phyloP scores from a whole-genome alignment of 1,140 invertebrate species.

The Melanaphis sacchari region DNA sequence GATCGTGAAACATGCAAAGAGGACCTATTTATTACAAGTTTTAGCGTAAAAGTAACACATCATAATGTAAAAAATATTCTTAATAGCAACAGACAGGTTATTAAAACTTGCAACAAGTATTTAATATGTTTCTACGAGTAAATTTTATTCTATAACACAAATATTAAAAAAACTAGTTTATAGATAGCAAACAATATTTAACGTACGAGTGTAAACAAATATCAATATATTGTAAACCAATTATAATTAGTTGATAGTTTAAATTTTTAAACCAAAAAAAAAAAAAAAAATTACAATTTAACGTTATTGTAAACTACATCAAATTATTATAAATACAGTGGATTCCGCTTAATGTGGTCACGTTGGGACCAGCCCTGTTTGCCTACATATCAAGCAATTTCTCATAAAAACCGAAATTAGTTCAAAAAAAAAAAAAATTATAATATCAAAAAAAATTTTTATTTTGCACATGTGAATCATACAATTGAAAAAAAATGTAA shows the following conservation, averaged over 20 bases:
- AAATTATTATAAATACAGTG: not conserved
- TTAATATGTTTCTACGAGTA: not conserved
- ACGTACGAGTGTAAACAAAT: not conserved
- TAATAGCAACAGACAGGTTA: slow-evolving; percentile 32
- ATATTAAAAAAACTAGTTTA: slow-evolving; percentile 21
- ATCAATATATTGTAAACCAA: not conserved
- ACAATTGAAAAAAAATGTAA: too few relatives aligned
- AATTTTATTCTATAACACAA: not conserved
- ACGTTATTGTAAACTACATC: not conserved
- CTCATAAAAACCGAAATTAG: too few relatives aligned
- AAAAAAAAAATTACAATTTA: not conserved
- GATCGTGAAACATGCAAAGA: not conserved
- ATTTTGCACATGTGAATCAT: too few relatives aligned
- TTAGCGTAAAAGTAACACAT: slow-evolving; percentile 26
- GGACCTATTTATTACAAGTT: slow-evolving; percentile 34
- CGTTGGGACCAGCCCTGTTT: too few relatives aligned
- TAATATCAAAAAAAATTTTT: too few relatives aligned
- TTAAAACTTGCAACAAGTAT: slow-evolving; percentile 8
- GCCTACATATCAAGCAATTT: too few relatives aligned
- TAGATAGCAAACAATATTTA: not conserved
- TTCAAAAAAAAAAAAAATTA: too few relatives aligned
- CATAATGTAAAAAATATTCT: slow-evolving; percentile 20
- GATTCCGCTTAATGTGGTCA: too few relatives aligned
- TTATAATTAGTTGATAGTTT: not conserved
- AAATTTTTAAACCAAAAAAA: too few relatives aligned